Evolutionary conservation across 2,797 vertebrate genomes (phyloP), one percentile per base, ranked within the genome.

Genomic region (Astyanax mexicanus): DNA sequence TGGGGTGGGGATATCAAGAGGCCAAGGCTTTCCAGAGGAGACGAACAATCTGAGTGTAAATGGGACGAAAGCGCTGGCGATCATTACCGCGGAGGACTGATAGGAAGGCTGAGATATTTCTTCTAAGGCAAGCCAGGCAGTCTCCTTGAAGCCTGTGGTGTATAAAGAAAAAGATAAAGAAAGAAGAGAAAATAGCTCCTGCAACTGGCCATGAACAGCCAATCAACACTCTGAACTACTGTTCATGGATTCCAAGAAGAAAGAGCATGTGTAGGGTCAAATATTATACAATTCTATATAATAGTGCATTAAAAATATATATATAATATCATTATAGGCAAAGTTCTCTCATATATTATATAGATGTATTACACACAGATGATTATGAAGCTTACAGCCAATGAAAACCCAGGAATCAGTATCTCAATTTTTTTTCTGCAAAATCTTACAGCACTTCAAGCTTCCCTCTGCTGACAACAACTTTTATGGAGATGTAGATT

Each of bases 31-130:
- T 23, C 19, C 11, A n/a, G 15, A 55, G 74, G 44, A 27, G 4
- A 42, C 27, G 35, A 61, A 61, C 19, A 61, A 61, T 37, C 35
- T 40, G 21, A 23, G 37, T 35, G 21, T n/a, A 62, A 40, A 54
- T 40, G 35, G 58, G n/a, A 73, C 44, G 60, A 45, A 15, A 29
- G 52, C 12, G 23, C 19, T 66, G 72, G 52, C 13, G 25, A 29
- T 55, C 52, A 23, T 55, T 29, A 29, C 8, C 25, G 27, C 55
- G 52, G 52, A 15, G 55, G 44, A 58, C 57, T 60, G 38, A 27
- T 60, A 75, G 51, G 64, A 51, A 17, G 25, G 55, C 54, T 35
- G 21, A 72, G 65, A 57, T 58, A 71, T 38, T 23, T 23, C 57
- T n/a, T 17, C 57, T 37, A 11, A 19, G 57, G 29, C 17, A 9